phyloP scores from a whole-genome alignment of 2,888 invertebrate species.

The Brenthis hecate region DNA sequence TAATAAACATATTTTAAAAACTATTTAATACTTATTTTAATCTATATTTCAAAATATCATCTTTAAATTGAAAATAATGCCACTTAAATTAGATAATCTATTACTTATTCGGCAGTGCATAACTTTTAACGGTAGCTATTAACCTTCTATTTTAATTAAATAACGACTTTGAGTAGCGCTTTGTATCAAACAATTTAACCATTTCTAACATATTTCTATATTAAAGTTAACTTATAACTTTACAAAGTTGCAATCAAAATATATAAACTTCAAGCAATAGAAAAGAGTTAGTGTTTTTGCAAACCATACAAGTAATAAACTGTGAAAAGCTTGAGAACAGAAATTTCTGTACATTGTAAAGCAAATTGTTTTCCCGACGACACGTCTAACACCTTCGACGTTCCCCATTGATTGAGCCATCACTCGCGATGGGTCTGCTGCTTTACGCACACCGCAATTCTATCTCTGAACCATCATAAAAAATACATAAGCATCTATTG shows the following conservation, averaged over 20 bases:
- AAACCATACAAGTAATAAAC: slow-evolving; percentile 31
- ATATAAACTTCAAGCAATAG: background rate
- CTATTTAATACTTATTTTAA: no score
- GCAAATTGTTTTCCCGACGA: slow-evolving; percentile 75
- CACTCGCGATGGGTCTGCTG: slow-evolving; percentile 67
- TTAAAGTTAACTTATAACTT: no score
- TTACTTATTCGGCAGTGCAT: background rate
- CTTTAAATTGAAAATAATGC: background rate
- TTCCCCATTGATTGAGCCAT: slow-evolving; percentile 76
- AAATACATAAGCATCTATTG: slow-evolving; percentile 29
- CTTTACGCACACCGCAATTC: slow-evolving; percentile 52
- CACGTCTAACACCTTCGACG: slow-evolving; percentile 66
- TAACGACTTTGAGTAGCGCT: background rate
- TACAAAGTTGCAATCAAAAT: background rate
- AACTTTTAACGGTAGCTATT: slow-evolving; percentile 4
- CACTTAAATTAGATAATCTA: slow-evolving; percentile 1
- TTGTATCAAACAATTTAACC: background rate
- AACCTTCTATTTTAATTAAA: slow-evolving; percentile 7
- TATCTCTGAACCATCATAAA: slow-evolving; percentile 30
- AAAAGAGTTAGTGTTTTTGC: slow-evolving; percentile 20
- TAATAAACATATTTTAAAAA: no score
- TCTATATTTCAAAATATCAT: background rate
- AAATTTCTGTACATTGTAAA: slow-evolving; percentile 67
- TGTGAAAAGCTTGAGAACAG: slow-evolving; percentile 38
- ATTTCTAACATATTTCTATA: background rate